A percentile compares a stretch with the other conserved stretches of the same genome.
Conservation (phyloP, 1,140 invertebrate species). For the Papilio aristodemus region DNA sequence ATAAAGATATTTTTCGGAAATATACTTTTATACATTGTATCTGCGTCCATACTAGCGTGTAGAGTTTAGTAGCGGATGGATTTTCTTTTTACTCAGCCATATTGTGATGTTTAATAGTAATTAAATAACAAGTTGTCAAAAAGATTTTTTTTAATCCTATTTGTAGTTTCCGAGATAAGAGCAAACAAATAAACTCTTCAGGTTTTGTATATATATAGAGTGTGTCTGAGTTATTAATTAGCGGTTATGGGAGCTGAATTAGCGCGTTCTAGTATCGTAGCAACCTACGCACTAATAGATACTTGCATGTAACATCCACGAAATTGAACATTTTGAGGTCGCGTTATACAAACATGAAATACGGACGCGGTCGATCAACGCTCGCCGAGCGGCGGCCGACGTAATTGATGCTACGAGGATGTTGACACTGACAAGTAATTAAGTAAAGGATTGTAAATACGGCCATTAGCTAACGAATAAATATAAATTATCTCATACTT, state of each 20-base stretch:
- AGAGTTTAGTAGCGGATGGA: too few species aligned
- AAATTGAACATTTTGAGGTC: constrained; percentile 18
- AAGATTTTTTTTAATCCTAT: too few species aligned
- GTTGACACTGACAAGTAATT: constrained; percentile 7
- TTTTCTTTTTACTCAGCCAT: too few species aligned
- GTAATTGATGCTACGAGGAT: background rate
- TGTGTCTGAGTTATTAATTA: background rate
- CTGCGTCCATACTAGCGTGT: too few species aligned
- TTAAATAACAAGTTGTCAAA: too few species aligned
- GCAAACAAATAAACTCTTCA: too few species aligned
- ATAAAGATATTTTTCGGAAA: background rate
- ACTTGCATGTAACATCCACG: background rate
- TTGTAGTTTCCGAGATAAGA: too few species aligned
- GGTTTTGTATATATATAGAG: too few species aligned
- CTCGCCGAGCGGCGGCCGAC: background rate
- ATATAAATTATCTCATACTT: too few species aligned
- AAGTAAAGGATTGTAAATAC: background rate
- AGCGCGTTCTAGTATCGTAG: background rate
- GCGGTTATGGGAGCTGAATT: background rate
- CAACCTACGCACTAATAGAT: background rate
- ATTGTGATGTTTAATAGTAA: too few species aligned
- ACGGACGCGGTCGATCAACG: background rate
- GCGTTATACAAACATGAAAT: constrained; percentile 4
- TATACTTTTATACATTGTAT: background rate
- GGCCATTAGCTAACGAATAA: background rate